phyloP scores from a whole-genome alignment of 1,140 invertebrate genomes.

The Cyclina sinensis region DNA sequence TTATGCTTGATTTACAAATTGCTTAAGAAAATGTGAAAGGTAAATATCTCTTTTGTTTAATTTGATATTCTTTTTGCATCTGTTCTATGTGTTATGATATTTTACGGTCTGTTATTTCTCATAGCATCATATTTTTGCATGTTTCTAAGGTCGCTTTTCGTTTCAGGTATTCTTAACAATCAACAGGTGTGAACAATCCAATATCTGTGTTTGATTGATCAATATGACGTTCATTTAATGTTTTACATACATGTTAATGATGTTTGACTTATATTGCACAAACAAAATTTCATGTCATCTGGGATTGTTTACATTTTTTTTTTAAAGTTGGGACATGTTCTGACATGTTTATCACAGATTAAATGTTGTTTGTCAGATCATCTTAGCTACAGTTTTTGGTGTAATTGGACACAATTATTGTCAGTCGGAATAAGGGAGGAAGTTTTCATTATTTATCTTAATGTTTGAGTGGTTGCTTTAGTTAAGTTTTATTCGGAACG shows the following conservation, averaged over 20 bases:
- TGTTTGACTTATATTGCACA: background rate
- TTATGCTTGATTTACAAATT: background rate
- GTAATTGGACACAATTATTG: too few species aligned
- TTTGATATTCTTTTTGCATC: background rate
- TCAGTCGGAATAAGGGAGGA: too few species aligned
- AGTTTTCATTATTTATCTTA: too few species aligned
- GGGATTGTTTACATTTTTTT: background rate
- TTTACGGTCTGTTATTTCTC: background rate
- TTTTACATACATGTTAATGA: background rate
- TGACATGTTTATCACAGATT: conserved; percentile 50
- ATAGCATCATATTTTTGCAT: background rate
- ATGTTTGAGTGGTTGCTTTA: too few species aligned
- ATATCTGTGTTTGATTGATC: background rate
- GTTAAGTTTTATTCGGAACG: too few species aligned
- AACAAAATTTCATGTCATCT: background rate
- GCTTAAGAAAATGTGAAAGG: conserved; percentile 14
- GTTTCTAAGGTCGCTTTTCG: conserved; percentile 28
- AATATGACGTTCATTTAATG: background rate
- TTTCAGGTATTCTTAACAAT: background rate
- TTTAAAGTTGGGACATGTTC: conserved; percentile 21
- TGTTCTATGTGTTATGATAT: background rate
- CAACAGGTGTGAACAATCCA: conserved; percentile 16
- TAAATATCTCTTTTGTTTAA: background rate
- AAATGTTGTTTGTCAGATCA: background rate
- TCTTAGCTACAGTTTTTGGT: background rate